phyloP scores from a whole-genome alignment of 2,797 vertebrate species.

The Falco columbarius region DNA sequence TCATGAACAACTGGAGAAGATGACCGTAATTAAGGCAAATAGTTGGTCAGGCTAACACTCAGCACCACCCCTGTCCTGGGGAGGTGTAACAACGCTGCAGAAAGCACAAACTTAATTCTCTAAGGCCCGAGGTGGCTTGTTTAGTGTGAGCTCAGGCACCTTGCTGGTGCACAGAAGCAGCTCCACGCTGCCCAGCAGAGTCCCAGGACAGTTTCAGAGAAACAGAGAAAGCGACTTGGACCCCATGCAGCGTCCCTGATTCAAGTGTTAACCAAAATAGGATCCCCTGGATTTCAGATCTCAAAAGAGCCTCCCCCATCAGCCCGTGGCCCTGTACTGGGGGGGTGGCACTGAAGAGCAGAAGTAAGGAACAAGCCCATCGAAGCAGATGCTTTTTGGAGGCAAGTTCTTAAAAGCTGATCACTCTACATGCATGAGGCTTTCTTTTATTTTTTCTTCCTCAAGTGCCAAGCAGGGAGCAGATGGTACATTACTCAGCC shows the following conservation, averaged over 20 bases:
- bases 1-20: background rate
- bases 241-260: background rate
- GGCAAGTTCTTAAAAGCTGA: background rate
- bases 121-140: background rate
- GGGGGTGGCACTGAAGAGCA: background rate
- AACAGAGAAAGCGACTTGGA: background rate
- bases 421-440: background rate
- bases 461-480: conserved; percentile 52
- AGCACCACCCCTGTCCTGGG: background rate
- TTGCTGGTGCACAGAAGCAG: background rate
- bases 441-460: conserved; percentile 9
- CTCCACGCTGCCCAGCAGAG: fast-evolving
- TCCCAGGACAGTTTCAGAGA: background rate
- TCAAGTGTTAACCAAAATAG: background rate
- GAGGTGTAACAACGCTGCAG: background rate
- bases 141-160: background rate
- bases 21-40: background rate
- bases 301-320: background rate
- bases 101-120: background rate
- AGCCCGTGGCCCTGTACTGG: background rate
- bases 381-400: background rate
- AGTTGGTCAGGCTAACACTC: background rate
- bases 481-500: conserved; percentile 69
- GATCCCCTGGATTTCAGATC: background rate
- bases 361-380: background rate